phyloP scores from a whole-genome alignment of 2,797 vertebrate genomes.

The Dendrocincla fuliginosa region DNA sequence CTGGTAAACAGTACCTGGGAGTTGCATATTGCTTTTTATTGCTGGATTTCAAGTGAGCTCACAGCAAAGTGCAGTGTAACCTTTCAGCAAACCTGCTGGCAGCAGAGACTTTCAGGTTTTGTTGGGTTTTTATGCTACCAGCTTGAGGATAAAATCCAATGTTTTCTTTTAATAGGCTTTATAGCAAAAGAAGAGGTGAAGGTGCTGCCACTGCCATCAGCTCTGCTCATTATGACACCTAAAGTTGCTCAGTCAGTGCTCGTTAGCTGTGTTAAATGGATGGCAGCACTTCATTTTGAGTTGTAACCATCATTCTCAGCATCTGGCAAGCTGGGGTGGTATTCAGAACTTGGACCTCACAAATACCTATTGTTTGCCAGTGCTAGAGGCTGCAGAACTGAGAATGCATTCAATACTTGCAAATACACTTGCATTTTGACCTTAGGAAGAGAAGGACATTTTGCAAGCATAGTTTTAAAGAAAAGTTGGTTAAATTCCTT shows the following conservation, averaged over 20 bases:
- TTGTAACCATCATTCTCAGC: not conserved
- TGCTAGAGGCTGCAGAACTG: not conserved
- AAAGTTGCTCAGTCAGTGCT: not conserved
- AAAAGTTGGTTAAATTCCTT: not conserved
- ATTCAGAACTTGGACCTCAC: not conserved
- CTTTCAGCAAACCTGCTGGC: not conserved
- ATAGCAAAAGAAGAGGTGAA: not conserved
- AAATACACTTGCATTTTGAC: not conserved
- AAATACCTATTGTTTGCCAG: not conserved
- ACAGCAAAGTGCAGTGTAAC: not conserved
- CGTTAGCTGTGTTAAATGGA: not conserved
- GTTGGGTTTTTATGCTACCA: not conserved
- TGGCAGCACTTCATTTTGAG: not conserved
- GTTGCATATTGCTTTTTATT: not conserved
- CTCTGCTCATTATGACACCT: not conserved
- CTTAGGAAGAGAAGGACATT: not conserved
- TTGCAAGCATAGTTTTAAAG: not conserved
- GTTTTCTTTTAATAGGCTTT: not conserved
- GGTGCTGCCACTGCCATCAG: not conserved
- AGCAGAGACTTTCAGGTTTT: not conserved
- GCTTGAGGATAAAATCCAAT: not conserved
- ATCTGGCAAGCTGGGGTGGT: not conserved
- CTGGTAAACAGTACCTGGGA: not conserved
- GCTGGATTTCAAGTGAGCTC: not conserved
- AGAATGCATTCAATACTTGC: not conserved